These are phyloP conservation scores for Pagrus major DNA, from an alignment of 2,113 vertebrate genomes.

Conservation along the genomic window DNA sequence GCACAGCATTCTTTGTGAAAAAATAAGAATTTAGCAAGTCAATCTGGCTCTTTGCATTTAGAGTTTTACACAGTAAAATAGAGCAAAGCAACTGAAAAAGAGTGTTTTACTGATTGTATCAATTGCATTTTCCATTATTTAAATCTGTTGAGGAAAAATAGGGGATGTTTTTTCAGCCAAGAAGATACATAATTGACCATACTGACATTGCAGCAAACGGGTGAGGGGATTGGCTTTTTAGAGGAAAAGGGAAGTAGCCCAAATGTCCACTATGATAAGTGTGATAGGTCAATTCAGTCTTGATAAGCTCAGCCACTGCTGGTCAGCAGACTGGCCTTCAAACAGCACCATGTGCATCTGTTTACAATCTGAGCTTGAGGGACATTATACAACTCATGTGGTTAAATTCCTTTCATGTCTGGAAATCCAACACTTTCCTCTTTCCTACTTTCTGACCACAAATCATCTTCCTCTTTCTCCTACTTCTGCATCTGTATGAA, in stretches of 20 bases:
- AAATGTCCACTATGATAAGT: not conserved
- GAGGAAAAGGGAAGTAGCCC: not conserved
- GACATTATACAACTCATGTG: conserved; percentile 27
- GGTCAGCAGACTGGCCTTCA: not conserved
- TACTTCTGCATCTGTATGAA: conserved; percentile 64
- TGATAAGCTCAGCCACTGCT: conserved; percentile 8
- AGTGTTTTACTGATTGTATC: not conserved
- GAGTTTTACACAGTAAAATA: not conserved
- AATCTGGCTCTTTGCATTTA: not conserved
- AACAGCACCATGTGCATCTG: conserved; percentile 64
- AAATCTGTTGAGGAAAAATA: not conserved
- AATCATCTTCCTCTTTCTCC: conserved; percentile 68
- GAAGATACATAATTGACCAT: not conserved
- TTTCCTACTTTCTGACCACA: conserved; percentile 66
- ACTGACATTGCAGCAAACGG: no score
- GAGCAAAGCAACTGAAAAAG: not conserved
- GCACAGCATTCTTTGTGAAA: not conserved
- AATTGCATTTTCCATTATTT: not conserved
- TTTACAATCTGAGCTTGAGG: conserved; percentile 52
- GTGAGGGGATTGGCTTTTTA: not conserved
- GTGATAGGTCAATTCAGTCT: conserved; percentile 14
- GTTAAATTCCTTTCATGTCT: conserved; percentile 1
- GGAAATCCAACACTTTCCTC: conserved; percentile 27
- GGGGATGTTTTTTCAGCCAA: not conserved
- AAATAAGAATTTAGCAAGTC: not conserved